Conservation (phyloP, 2,113 vertebrate genomes). For the Cichladusa arquata region DNA sequence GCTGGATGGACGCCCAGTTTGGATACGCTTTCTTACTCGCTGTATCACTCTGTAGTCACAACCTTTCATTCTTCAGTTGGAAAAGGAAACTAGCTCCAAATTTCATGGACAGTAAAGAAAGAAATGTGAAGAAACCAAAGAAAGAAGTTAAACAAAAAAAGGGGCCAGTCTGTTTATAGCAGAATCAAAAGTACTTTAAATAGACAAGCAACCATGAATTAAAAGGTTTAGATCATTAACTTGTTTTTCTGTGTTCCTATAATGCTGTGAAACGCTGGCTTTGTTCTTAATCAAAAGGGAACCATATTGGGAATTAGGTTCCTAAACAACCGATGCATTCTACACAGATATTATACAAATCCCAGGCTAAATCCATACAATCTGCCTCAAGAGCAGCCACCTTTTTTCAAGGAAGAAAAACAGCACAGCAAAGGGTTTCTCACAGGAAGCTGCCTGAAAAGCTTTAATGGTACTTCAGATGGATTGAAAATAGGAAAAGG, state of each 20-base stretch:
- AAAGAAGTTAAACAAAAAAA: conserved; percentile 74
- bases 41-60: conserved; percentile 58
- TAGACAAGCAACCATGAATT: conserved; percentile 80
- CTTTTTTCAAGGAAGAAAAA: conserved; percentile 81
- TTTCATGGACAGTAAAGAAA: conserved; percentile 71
- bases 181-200: conserved; percentile 82
- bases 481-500: conserved; percentile 72
- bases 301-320: conserved; percentile 81
- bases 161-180: conserved; percentile 72
- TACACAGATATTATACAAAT: conserved; percentile 81
- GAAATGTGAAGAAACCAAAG: conserved; percentile 62
- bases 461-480: conserved; percentile 83
- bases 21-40: conserved; percentile 50
- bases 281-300: conserved; percentile 84
- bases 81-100: conserved; percentile 74
- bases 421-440: conserved; percentile 77
- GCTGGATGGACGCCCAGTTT: conserved; percentile 11
- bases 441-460: conserved; percentile 88
- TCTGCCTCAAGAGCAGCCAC: conserved; percentile 74
- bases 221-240: conserved; percentile 92
- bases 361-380: conserved; percentile 75
- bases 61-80: conserved; percentile 55
- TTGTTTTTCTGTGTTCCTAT: conserved; percentile 83
- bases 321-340: conserved; percentile 81
- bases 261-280: conserved; percentile 84